Percentiles rank a stretch among this genome's conserved stretches.
phyloP scores from a whole-genome alignment of 2,797 vertebrate genomes.

The Rhinella marina region DNA sequence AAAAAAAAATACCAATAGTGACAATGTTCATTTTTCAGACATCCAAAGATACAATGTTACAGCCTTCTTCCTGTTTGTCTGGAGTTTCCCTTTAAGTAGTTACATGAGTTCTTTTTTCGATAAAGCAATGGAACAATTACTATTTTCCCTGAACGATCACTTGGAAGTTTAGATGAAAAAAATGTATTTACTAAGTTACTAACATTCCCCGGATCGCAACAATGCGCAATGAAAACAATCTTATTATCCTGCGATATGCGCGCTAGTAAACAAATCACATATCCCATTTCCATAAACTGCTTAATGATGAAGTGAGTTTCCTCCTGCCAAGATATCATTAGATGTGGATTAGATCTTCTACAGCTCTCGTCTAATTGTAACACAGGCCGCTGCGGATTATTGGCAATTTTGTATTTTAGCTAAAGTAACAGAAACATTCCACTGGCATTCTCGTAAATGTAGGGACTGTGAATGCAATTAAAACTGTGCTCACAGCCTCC shows the following conservation, averaged over 20 bases:
- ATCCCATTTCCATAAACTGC: slow-evolving; percentile 19
- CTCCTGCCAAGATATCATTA: slow-evolving; percentile 44
- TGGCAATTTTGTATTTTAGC: slow-evolving; percentile 1
- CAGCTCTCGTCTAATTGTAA: slow-evolving; percentile 21
- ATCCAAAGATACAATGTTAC: background rate
- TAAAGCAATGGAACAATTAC: background rate
- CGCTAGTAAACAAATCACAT: slow-evolving; percentile 23
- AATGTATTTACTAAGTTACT: slow-evolving; percentile 23
- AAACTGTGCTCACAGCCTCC: background rate
- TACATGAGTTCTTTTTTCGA: background rate
- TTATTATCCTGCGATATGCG: background rate
- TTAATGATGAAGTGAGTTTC: slow-evolving; percentile 25
- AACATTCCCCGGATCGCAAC: slow-evolving; percentile 15
- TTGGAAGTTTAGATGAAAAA: background rate
- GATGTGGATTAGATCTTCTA: slow-evolving; percentile 21
- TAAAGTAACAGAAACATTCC: slow-evolving; percentile 19
- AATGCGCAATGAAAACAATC: slow-evolving; percentile 24
- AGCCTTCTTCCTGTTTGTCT: background rate
- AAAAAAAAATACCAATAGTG: no score
- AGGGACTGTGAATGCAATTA: background rate
- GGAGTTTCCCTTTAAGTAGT: background rate
- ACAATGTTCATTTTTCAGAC: background rate
- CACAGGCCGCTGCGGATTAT: slow-evolving; percentile 1
- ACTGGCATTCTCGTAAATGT: background rate
- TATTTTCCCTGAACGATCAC: background rate